Base-by-base conservation (phyloP, 2,888 invertebrate genomes). In the Leptinotarsa haldemani region DNA sequence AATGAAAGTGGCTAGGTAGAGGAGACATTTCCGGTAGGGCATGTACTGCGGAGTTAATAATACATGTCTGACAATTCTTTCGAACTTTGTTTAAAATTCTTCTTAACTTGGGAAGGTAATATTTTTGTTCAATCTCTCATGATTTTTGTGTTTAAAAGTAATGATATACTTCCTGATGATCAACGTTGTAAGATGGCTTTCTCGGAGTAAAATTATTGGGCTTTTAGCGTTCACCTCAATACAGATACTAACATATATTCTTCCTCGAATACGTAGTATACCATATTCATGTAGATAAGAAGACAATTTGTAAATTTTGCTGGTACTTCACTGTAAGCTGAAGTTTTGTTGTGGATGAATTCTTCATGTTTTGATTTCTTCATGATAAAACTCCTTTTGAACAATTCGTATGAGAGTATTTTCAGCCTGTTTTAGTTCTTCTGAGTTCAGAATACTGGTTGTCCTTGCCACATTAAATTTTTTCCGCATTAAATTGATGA, bases 201-300 rank as follows among this genome's bases (percentile, higher is more conserved):
- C 52, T 48, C 67, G 40, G 16, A 52, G 67, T 67, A 67, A 52
- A 18, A 67, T 67, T 67, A 67, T 67, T 50, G 67, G 67, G 12
- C 67, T 48, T 22, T 67, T 67, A n/a, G 67, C 50, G 22, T 52
- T 48, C n/a, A 15, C 3, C 3, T 68, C 22, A 9, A 68, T 20
- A 68, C 52, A 50, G 22, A 18, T 52, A 53, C 4, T 52, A 22
- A 22, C 68, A 68, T 68, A 52, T 20, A 70, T 64, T 64, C 70
- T 63, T 47, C 70, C 64, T 40, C 70, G 40, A 65, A 70, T n/a
- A 22, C 70, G 40, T 65, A 70, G 5, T 65, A 70, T n/a, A 16
- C 47, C 47, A 4, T 70, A 16, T 4, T 70, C 48, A 65, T 70
- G 64, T 65, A 70, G 30, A 48, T 64, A 70, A 13, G 70, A 47